Evolutionary conservation across 2,797 vertebrate species (phyloP), one percentile per base, ranked within the genome.

Genomic region (Pteronotus mesoamericanus): DNA sequence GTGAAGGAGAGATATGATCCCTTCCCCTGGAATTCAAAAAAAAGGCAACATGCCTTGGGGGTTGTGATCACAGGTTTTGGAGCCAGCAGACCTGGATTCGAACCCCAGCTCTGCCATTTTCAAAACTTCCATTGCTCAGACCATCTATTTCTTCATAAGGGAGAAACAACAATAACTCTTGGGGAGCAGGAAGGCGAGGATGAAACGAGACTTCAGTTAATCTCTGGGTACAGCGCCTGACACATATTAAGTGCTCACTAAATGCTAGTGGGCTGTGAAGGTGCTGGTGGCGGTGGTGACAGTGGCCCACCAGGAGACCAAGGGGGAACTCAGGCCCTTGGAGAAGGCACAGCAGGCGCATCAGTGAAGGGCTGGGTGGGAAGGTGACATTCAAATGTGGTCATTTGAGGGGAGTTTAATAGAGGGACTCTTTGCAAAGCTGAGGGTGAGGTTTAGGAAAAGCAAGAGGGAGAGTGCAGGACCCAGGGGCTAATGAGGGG

Each of bases 251-350:
- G 14, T 59, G 89, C 18, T 46, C 15, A 6, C 74, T 80, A 42
- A 51, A n/a, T 19, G 12, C 22, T 8, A 11, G 39, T 24, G 22
- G 57, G 1, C 4, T 48, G 11, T n/a, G 37, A 39, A 83, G 64
- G 71, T 21, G 16, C 44, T 4, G 3, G 26, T 24, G 44, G 44
- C 21, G 18, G 18, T 3, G 37, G 39, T 6, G 19, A 16, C 0
- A 2, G 48, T 1, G 1, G 14, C 0, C 1, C 6, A 16, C 11
- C 9, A 15, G 51, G 44, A 24, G 3, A 34, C n/a, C 88, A 29
- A 51, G 26, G 26, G 26, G 37, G 32, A 34, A 21, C 53, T n/a
- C 11, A 32, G 48, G 57, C 77, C 78, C 83, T 21, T 42, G 53
- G 53, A 42, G 10, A 89, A 64, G 61, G 24, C 2, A 1, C 6